phyloP scores from a whole-genome alignment of 2,797 vertebrate genomes.

The Poliocrania exsul region DNA sequence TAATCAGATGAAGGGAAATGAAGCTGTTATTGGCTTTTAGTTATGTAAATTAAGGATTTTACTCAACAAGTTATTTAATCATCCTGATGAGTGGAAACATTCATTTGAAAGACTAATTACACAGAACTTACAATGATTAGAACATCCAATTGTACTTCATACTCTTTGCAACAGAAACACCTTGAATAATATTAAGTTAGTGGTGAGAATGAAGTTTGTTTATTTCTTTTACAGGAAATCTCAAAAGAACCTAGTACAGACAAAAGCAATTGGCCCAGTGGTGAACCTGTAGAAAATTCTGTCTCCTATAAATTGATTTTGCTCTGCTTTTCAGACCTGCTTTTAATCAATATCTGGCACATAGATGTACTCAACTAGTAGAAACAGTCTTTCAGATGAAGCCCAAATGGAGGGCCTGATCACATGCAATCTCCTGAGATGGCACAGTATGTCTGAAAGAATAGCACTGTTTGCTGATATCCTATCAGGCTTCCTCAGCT shows the following conservation, averaged over 20 bases:
- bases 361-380: background rate
- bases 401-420: background rate
- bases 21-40: conserved; percentile 72
- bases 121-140: conserved; percentile 61
- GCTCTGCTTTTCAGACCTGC: background rate
- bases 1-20: conserved; percentile 69
- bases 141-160: conserved; percentile 26
- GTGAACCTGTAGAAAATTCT: background rate
- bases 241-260: background rate
- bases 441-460: background rate
- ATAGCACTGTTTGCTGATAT: background rate
- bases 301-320: background rate
- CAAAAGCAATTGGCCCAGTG: background rate
- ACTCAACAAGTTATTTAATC: conserved; percentile 77
- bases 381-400: background rate
- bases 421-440: background rate
- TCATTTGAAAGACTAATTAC: conserved; percentile 76
- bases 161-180: background rate
- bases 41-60: conserved; percentile 72
- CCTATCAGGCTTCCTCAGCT: background rate
- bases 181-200: conserved; percentile 35
- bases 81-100: conserved; percentile 72
- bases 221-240: conserved; percentile 5
- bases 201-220: background rate
- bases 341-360: background rate